These are phyloP conservation scores for Philopedon plagiatum DNA, from an alignment of 2,888 invertebrate species.

Conservation along the genomic window DNA sequence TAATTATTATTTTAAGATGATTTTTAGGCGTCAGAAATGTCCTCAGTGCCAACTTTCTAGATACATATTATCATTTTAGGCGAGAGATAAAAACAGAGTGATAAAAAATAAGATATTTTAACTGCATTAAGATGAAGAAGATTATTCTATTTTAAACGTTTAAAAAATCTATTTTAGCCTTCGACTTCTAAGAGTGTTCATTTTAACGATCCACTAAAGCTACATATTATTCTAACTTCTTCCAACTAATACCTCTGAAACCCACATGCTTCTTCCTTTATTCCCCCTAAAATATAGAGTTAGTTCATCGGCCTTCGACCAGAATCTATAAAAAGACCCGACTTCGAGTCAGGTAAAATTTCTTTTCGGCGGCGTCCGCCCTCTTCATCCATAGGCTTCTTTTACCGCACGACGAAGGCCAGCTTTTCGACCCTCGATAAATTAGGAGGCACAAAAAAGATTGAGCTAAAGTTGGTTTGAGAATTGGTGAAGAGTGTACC, in stretches of 20 bases:
- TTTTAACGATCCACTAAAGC: too few relatives aligned
- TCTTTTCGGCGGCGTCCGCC: constrained; percentile 24
- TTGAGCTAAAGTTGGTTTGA: neutral
- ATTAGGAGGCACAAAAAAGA: constrained; percentile 19
- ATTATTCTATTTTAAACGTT: too few relatives aligned
- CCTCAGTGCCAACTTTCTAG: too few relatives aligned
- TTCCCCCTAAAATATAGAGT: constrained; percentile 13
- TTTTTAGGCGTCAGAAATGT: too few relatives aligned
- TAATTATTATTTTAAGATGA: too few relatives aligned
- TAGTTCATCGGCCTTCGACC: constrained; percentile 34
- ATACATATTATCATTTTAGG: too few relatives aligned
- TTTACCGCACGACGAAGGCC: constrained; percentile 16
- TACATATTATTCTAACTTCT: too few relatives aligned
- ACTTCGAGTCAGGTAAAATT: constrained; percentile 33
- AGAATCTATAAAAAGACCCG: constrained; percentile 34
- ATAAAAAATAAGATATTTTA: too few relatives aligned
- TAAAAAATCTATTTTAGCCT: too few relatives aligned
- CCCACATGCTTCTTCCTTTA: constrained; percentile 4
- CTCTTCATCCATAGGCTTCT: constrained; percentile 25
- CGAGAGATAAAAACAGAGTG: too few relatives aligned
- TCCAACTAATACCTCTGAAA: neutral
- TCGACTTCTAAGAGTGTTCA: too few relatives aligned
- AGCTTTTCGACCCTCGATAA: constrained; percentile 22
- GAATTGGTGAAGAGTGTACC: constrained; percentile 1
- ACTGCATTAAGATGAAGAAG: too few relatives aligned